Base-by-base conservation (phyloP, 1,140 invertebrate species). In the Heliconius hewitsoni region DNA sequence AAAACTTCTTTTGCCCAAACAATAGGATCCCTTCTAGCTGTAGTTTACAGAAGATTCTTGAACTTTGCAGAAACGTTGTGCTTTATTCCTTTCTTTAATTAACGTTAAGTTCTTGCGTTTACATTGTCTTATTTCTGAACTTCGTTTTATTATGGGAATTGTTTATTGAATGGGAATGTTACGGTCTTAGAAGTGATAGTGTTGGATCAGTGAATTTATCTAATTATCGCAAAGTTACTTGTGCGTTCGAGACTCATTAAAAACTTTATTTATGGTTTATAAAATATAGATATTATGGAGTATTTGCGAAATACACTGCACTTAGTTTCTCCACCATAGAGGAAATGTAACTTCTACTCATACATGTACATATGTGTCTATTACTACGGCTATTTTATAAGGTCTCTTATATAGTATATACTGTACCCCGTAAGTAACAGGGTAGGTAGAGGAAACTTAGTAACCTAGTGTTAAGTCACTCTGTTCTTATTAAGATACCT, bases 51-150 rank as follows among this genome's bases (percentile, higher is more conserved):
- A 66, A 66, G 27, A 66, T 30, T 66, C 60, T 66, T 66, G 23
- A 66, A 66, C 60, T 66, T 66, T 13, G 60, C 11, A 5, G 27
- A 66, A 66, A 66, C 60, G 60, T 66, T 66, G 27, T 66, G 60
- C 60, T 66, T 66, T 66, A 66, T 66, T 66, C 60, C 60, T 66
- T 30, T 66, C 60, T 66, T 66, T 66, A 66, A 66, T 66, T 66
- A 66, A 66, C 27, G 60, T 66, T 66, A 27, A 66, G 11, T 66
- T 66, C 11, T 66, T 66, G 60, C 60, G 30, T 66, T 66, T 30
- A 66, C 23, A 66, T 66, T 66, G 60, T 66, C 60, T 66, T 66
- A 66, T 11, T 66, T 66, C 60, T 66, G 27, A 66, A 66, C 60
- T 66, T 16, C 13, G 60, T 30, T 66, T 66, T 66, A 16, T 66